Conservation (phyloP, 1,140 invertebrate genomes). For the Bemisia tabaci region DNA sequence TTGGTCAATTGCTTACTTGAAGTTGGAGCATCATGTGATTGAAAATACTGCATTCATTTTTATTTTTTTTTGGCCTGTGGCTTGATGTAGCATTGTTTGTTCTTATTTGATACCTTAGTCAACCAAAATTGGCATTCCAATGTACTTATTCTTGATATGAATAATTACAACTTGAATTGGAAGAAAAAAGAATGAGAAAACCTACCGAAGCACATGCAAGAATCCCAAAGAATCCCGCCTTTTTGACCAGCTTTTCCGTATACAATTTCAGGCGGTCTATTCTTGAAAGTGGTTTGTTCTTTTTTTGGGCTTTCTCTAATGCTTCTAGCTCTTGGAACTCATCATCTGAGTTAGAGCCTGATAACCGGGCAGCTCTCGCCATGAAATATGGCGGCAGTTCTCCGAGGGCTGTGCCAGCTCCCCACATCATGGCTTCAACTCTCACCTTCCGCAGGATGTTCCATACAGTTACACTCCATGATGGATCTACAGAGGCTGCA, state of each 20-base stretch:
- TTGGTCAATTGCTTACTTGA: too few species aligned
- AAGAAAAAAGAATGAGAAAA: conserved; percentile 15
- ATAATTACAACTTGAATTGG: neutral
- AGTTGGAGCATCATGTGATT: too few species aligned
- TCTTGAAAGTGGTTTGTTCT: neutral
- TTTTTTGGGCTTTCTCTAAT: conserved; percentile 35
- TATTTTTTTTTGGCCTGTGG: too few species aligned
- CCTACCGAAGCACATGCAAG: conserved; percentile 87
- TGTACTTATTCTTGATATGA: too few species aligned
- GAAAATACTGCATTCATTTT: too few species aligned
- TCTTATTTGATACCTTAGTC: too few species aligned
- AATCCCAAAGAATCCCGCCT: conserved; percentile 94
- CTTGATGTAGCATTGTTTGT: too few species aligned
- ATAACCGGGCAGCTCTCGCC: conserved; percentile 79
- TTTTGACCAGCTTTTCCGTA: conserved; percentile 85
- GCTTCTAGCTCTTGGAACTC: conserved; percentile 65
- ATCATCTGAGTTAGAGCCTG: conserved; percentile 52
- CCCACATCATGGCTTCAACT: conserved; percentile 96
- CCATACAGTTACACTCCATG: conserved; percentile 50
- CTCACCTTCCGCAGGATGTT: conserved; percentile 93
- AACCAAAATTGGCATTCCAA: too few species aligned
- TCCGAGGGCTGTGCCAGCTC: conserved; percentile 90
- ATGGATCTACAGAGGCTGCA: conserved; percentile 44
- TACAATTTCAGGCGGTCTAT: conserved; percentile 67
- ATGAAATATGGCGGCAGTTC: conserved; percentile 96